A percentile compares a stretch with the other conserved stretches of the same genome.
These are phyloP conservation scores for Pristionchus exspectatus DNA, from an alignment of 2,888 invertebrate species.

Conservation along the genomic window DNA sequence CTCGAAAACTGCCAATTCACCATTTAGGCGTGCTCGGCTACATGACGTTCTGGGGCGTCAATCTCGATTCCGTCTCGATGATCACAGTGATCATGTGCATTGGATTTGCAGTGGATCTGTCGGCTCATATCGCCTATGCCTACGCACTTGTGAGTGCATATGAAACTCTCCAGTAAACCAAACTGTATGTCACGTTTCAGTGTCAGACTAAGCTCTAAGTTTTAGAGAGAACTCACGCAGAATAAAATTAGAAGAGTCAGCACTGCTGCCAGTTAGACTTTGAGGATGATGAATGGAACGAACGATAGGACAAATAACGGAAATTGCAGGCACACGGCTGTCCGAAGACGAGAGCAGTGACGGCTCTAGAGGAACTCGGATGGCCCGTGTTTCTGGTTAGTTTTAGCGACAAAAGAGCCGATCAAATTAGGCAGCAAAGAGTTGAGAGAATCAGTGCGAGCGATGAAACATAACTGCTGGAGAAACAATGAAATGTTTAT, in stretches of 20 bases:
- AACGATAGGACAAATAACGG: too few species aligned
- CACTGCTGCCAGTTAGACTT: too few species aligned
- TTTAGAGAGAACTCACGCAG: too few species aligned
- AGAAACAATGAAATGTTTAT: not conserved
- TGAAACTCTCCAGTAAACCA: too few species aligned
- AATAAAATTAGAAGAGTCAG: too few species aligned
- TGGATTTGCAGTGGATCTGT: slow-evolving; percentile 88
- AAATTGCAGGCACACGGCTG: slow-evolving; percentile 39
- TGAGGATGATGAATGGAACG: not conserved
- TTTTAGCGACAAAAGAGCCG: too few species aligned
- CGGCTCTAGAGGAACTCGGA: slow-evolving; percentile 91
- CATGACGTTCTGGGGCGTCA: slow-evolving; percentile 82
- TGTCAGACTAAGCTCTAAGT: too few species aligned
- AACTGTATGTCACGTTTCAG: too few species aligned
- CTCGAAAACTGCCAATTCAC: too few species aligned
- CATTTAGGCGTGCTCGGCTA: slow-evolving; percentile 74
- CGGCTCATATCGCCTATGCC: slow-evolving; percentile 71
- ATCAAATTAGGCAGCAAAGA: not conserved
- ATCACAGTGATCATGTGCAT: slow-evolving; percentile 97
- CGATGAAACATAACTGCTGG: not conserved
- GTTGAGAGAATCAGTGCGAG: not conserved
- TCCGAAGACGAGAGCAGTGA: slow-evolving; percentile 85
- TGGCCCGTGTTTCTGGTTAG: slow-evolving; percentile 86
- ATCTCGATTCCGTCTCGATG: slow-evolving; percentile 90
- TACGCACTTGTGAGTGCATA: slow-evolving; percentile 61